Percentiles rank a stretch among this genome's conserved stretches.
These are phyloP conservation scores for Drosophila busckii DNA, from an alignment of 1,140 invertebrate species.

Conservation along the genomic window DNA sequence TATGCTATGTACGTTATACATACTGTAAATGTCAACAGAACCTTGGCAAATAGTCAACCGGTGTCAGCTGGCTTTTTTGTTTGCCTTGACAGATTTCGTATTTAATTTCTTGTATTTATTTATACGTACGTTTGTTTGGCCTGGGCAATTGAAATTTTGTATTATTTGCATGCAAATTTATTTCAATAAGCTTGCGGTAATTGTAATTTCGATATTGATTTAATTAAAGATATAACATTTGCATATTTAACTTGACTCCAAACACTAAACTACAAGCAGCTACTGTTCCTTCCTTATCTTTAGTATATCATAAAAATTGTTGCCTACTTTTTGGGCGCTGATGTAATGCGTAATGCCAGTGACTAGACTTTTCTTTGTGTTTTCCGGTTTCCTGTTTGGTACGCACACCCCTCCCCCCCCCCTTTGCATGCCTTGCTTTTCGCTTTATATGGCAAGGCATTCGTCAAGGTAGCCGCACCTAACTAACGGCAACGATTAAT, in stretches of 20 bases:
- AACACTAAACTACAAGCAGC: background rate
- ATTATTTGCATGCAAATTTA: conserved; percentile 29
- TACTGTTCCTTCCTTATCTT: background rate
- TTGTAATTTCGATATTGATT: conserved; percentile 37
- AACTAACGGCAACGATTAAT: conserved; percentile 45
- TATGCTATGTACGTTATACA: no score
- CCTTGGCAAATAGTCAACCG: conserved; percentile 17
- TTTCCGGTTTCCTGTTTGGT: conserved; percentile 39
- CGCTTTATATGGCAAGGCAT: conserved; percentile 5
- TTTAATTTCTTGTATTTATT: conserved; percentile 63
- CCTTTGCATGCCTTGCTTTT: no score
- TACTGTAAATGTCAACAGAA: no score
- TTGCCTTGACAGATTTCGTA: conserved; percentile 42
- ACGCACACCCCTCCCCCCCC: no score
- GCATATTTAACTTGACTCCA: conserved; percentile 3
- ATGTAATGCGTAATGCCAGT: conserved; percentile 54
- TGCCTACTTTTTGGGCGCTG: conserved; percentile 52
- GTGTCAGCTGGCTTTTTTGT: conserved; percentile 38
- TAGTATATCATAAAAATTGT: conserved; percentile 1
- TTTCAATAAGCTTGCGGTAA: conserved; percentile 22
- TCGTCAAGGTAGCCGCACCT: conserved; percentile 35
- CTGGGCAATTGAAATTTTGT: conserved; percentile 30
- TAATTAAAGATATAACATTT: conserved; percentile 37
- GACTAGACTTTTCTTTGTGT: no score
- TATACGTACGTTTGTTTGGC: conserved; percentile 22